Conservation (phyloP, 2,113 vertebrate species). For the Amphiprion percula region DNA sequence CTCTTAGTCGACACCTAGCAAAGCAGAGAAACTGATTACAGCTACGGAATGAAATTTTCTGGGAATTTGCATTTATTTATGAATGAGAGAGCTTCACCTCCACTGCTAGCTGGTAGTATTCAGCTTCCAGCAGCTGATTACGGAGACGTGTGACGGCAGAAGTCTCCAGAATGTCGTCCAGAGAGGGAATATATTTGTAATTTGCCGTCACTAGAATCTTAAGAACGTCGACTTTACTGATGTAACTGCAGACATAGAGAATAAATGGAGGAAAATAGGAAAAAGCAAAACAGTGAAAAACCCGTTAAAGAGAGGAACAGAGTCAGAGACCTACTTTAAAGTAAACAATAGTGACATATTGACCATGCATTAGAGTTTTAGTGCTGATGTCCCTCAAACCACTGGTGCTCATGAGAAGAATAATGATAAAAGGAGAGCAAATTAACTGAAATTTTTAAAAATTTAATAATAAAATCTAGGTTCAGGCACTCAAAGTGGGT, state of each 20-base stretch:
- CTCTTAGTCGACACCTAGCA: constrained; percentile 96
- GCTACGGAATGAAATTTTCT: neutral
- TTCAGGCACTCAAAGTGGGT: no score
- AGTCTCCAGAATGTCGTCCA: constrained; percentile 94
- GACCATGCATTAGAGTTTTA: no score
- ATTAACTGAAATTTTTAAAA: no score
- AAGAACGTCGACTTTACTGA: constrained; percentile 97
- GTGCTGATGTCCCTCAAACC: no score
- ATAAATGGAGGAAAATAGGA: neutral
- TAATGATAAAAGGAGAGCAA: no score
- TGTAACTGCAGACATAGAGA: constrained; percentile 85
- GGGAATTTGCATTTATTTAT: neutral
- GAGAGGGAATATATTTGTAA: constrained; percentile 93
- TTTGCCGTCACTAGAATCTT: constrained; percentile 94
- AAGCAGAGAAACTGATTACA: neutral
- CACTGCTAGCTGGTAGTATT: constrained; percentile 95
- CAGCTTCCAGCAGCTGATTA: constrained; percentile 94
- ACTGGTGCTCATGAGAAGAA: no score
- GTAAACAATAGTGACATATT: no score
- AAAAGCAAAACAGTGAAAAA: neutral
- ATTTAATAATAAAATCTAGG: no score
- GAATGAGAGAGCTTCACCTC: constrained; percentile 85
- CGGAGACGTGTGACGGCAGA: constrained; percentile 92
- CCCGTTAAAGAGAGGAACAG: neutral
- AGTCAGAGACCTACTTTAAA: neutral